Evolutionary conservation across 23 tunicate genomes (phyloP).

Genomic region (Styela plicata): DNA sequence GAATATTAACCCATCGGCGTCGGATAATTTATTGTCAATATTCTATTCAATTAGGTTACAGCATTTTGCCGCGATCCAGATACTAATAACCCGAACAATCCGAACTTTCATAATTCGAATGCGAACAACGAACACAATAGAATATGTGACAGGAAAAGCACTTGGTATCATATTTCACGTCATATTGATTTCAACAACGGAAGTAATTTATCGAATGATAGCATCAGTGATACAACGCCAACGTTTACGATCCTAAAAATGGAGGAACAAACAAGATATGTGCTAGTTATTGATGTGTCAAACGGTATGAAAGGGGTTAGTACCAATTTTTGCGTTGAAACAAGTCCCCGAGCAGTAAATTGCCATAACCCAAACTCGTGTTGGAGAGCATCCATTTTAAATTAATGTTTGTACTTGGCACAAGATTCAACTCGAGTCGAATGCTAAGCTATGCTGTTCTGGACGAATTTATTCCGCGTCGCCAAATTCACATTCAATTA

Average conservation of each 20-base stretch:
- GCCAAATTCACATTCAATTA: no score
- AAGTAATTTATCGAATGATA: conserved; percentile 9
- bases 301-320: conserved; percentile 53
- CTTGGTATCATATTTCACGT: conserved; percentile 35
- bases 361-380: no score
- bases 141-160: conserved; percentile 28
- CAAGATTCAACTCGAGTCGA: no score
- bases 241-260: conserved; percentile 12
- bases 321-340: no score
- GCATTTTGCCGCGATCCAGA: conserved; percentile 36
- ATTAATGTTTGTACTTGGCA: no score
- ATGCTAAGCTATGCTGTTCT: no score
- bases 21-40: no score
- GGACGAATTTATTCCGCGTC: no score
- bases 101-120: conserved; percentile 29
- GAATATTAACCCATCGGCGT: no score
- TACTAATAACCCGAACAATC: conserved; percentile 10
- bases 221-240: conserved; percentile 15
- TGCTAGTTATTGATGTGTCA: conserved; percentile 39
- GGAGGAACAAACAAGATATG: conserved; percentile 23
- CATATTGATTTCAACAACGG: conserved; percentile 27
- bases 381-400: no score
- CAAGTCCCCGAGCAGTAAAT: no score
- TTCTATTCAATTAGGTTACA: conserved; percentile 19
- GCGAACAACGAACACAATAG: conserved; percentile 36